Evolutionary conservation across 2,888 invertebrate genomes (phyloP).

Genomic region (Mellilla xanthometata): DNA sequence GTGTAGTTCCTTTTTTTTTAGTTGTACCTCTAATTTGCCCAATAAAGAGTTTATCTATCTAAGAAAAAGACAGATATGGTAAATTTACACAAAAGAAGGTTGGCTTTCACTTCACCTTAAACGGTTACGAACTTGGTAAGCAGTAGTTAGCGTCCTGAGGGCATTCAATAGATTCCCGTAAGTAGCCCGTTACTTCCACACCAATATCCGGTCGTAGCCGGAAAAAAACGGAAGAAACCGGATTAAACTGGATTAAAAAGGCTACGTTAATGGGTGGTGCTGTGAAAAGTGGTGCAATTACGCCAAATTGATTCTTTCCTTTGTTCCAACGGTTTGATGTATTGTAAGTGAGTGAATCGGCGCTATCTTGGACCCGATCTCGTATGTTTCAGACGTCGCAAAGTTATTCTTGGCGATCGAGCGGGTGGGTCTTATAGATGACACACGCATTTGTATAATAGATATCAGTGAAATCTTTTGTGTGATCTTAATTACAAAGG

Average conservation of each 20-base stretch:
- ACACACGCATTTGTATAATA: background rate
- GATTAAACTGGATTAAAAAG: constrained; percentile 72
- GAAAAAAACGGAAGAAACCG: constrained; percentile 48
- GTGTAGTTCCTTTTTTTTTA: too few species aligned
- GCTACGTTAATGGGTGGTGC: constrained; percentile 64
- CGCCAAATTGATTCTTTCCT: constrained; percentile 60
- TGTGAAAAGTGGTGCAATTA: constrained; percentile 76
- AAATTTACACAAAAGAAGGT: too few species aligned
- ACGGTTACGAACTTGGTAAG: constrained; percentile 64
- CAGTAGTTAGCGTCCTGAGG: constrained; percentile 65
- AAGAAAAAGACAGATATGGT: too few species aligned
- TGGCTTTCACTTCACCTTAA: too few species aligned
- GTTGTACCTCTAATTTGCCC: too few species aligned
- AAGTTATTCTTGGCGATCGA: constrained; percentile 4
- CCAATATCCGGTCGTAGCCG: constrained; percentile 68
- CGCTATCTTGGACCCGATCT: constrained; percentile 13
- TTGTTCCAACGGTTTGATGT: constrained; percentile 45
- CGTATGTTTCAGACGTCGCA: constrained; percentile 9
- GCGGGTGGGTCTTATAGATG: background rate
- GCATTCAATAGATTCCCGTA: constrained; percentile 69
- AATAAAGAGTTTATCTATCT: too few species aligned
- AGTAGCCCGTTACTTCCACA: constrained; percentile 68
- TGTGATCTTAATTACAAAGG: too few species aligned
- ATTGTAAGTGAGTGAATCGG: constrained; percentile 12
- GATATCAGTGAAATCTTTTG: too few species aligned